phyloP scores from a whole-genome alignment of 1,140 invertebrate species.

The Papilio machaon region DNA sequence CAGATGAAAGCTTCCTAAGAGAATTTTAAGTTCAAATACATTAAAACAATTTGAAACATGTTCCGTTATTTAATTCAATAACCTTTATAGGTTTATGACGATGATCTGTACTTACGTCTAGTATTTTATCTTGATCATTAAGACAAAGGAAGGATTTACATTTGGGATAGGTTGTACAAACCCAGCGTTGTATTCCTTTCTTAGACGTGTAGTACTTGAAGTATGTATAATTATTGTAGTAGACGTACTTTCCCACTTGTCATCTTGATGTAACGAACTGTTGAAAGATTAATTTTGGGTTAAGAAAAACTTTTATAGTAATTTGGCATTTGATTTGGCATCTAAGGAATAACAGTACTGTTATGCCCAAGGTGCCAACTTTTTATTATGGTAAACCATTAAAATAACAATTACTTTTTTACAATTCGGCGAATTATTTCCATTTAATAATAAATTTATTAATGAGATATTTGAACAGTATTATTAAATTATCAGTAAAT shows the following conservation, averaged over 20 bases:
- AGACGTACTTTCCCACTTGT: conserved; percentile 17
- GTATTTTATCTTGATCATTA: background rate
- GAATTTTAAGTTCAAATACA: no score
- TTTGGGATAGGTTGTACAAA: conserved; percentile 43
- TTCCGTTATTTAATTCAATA: conserved; percentile 25
- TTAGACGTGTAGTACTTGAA: conserved; percentile 44
- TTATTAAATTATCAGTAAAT: no score
- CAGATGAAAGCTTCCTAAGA: no score
- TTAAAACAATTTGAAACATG: conserved; percentile 20
- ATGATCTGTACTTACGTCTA: background rate
- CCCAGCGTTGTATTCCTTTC: conserved; percentile 39
- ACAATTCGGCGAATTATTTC: no score
- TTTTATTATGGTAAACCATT: no score
- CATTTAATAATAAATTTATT: background rate
- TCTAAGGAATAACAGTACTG: background rate
- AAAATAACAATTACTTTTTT: no score
- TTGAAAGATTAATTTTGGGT: background rate
- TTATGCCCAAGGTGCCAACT: background rate
- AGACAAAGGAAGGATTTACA: conserved; percentile 44
- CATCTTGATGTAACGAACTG: conserved; percentile 34
- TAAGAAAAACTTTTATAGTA: background rate
- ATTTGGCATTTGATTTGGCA: no score
- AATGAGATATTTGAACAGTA: background rate
- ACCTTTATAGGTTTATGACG: conserved; percentile 17
- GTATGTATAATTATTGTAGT: conserved; percentile 41